A percentile compares a stretch with the other conserved stretches of the same genome.
These are phyloP conservation scores for Phocoena sinus DNA, from an alignment of 2,113 vertebrate species.

Conservation along the genomic window DNA sequence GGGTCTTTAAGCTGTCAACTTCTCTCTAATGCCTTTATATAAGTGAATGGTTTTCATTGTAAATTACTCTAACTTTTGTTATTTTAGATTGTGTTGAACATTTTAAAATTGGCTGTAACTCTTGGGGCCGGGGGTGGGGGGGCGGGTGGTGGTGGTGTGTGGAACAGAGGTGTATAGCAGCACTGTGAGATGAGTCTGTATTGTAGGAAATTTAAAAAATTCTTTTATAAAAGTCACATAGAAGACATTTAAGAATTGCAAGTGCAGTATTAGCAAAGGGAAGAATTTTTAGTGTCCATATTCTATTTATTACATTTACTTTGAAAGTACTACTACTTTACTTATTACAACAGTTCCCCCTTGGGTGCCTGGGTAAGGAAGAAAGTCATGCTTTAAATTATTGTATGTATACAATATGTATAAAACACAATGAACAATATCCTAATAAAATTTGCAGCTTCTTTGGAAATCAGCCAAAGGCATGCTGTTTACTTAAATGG, in stretches of 20 bases:
- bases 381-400: neutral
- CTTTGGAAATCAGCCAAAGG: neutral
- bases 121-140: neutral
- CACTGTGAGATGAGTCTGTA: neutral
- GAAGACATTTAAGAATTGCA: constrained; percentile 9
- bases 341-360: neutral
- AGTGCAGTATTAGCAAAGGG: neutral
- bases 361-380: neutral
- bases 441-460: neutral
- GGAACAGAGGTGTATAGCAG: neutral
- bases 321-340: neutral
- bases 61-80: constrained; percentile 17
- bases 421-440: neutral
- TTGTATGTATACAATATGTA: neutral
- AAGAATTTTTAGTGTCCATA: neutral
- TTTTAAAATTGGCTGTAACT: constrained; percentile 34
- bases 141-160: no score
- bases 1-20: neutral
- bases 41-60: neutral
- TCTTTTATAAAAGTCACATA: neutral
- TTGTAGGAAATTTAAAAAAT: neutral
- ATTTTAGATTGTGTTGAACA: neutral
- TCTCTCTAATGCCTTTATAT: neutral
- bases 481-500: neutral
- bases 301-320: neutral